Conservation (phyloP, 2,113 vertebrate genomes). For the Pleuronectes platessa region DNA sequence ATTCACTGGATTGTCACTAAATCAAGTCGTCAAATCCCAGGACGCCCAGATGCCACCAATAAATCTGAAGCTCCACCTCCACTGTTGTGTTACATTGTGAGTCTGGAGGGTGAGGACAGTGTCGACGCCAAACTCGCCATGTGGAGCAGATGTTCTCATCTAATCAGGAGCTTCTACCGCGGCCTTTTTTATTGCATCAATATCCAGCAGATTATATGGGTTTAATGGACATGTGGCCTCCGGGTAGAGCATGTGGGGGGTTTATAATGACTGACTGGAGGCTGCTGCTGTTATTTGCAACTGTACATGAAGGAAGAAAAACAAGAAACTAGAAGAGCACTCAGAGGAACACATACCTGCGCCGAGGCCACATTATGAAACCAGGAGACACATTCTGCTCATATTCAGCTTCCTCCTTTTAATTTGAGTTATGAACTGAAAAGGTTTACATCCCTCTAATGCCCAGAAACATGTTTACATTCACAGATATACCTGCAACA, state of each 20-base stretch:
- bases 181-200: slow-evolving; percentile 63
- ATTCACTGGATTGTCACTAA: too few relatives aligned
- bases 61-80: too few relatives aligned
- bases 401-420: too few relatives aligned
- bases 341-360: too few relatives aligned
- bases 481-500: too few relatives aligned
- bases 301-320: background rate
- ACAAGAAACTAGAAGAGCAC: background rate
- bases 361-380: too few relatives aligned
- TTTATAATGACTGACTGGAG: background rate
- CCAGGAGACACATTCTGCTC: too few relatives aligned
- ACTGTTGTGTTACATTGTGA: too few relatives aligned
- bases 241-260: slow-evolving; percentile 14
- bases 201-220: slow-evolving; percentile 53
- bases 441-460: too few relatives aligned
- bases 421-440: too few relatives aligned
- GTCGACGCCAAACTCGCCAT: slow-evolving; percentile 7
- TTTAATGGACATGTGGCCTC: slow-evolving; percentile 51
- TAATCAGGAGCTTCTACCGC: slow-evolving; percentile 43
- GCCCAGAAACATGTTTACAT: too few relatives aligned
- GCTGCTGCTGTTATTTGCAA: background rate
- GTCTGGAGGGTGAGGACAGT: background rate
- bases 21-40: too few relatives aligned
- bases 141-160: slow-evolving; percentile 55
- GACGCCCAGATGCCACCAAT: background rate